These are phyloP conservation scores for Eristalis pertinax DNA, from an alignment of 2,888 invertebrate species.

Conservation along the genomic window DNA sequence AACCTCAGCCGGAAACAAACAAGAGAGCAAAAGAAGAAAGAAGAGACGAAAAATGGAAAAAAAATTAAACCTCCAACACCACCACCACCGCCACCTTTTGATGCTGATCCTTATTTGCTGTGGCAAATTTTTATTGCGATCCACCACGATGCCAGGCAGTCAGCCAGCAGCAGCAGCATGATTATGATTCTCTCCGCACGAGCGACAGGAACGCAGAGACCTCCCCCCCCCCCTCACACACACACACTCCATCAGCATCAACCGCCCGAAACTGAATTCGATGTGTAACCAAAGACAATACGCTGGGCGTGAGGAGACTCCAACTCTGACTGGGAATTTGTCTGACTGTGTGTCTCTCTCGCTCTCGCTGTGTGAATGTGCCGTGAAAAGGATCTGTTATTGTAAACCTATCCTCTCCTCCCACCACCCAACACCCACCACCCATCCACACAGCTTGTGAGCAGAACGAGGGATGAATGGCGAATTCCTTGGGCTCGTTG, in stretches of 20 bases:
- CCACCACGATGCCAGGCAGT: slow-evolving; percentile 15
- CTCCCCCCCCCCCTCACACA: no score
- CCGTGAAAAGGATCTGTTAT: slow-evolving; percentile 20
- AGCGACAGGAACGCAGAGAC: neutral
- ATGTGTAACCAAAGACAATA: slow-evolving; percentile 65
- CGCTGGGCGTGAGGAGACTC: slow-evolving; percentile 25
- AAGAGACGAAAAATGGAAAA: no score
- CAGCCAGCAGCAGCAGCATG: slow-evolving; percentile 2
- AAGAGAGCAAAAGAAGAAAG: neutral
- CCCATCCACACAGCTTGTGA: neutral
- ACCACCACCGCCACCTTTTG: slow-evolving; percentile 11
- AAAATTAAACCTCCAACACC: neutral
- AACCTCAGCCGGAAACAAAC: neutral
- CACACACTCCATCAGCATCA: neutral
- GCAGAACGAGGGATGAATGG: slow-evolving; percentile 57
- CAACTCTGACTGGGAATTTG: neutral
- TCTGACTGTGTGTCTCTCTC: neutral
- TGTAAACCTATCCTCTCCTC: neutral
- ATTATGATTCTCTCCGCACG: slow-evolving; percentile 34
- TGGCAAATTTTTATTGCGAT: slow-evolving; percentile 70
- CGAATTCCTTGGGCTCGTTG: slow-evolving; percentile 18
- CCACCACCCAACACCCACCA: no score
- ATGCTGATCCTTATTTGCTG: slow-evolving; percentile 44
- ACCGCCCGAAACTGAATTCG: slow-evolving; percentile 40
- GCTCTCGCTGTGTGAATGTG: neutral